Evolutionary conservation across 2,113 vertebrate species (phyloP).

Genomic region (Pseudois nayaur): DNA sequence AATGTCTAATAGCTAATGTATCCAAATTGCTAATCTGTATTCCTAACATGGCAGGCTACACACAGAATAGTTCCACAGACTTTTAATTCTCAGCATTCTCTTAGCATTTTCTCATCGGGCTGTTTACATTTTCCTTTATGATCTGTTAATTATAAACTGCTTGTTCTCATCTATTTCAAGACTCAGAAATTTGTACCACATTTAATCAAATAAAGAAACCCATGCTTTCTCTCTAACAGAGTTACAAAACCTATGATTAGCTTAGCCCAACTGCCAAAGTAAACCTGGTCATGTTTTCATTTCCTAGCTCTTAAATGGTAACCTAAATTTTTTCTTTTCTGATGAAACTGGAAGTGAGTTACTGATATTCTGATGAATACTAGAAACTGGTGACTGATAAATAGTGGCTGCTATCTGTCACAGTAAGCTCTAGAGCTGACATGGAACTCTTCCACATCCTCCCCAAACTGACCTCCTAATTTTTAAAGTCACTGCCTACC

Average conservation of each 20-base stretch:
- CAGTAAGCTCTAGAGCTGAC: not conserved
- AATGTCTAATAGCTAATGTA: not conserved
- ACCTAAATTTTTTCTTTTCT: not conserved
- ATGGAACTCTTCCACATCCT: not conserved
- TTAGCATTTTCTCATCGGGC: slow-evolving; percentile 6
- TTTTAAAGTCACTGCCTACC: not conserved
- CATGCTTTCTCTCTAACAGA: not conserved
- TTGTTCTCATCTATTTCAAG: slow-evolving; percentile 52
- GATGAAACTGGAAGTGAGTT: not conserved
- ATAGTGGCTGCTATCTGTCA: not conserved
- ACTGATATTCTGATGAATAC: not conserved
- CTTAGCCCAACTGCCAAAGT: not conserved
- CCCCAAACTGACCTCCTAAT: not conserved
- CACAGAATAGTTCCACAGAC: not conserved
- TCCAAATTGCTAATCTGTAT: not conserved
- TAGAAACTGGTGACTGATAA: not conserved
- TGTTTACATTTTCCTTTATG: slow-evolving; percentile 43
- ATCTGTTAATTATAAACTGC: slow-evolving; percentile 40
- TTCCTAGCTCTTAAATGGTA: slow-evolving; percentile 31
- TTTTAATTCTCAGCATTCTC: slow-evolving; percentile 20
- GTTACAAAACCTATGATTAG: slow-evolving; percentile 34
- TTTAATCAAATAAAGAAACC: slow-evolving; percentile 47
- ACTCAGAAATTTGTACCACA: slow-evolving; percentile 28
- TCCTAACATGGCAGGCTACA: not conserved
- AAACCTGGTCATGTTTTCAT: slow-evolving; percentile 31